phyloP scores from a whole-genome alignment of 30 jellyfish, hydroid and myxozoan genomes.

The Aurelia sp. region DNA sequence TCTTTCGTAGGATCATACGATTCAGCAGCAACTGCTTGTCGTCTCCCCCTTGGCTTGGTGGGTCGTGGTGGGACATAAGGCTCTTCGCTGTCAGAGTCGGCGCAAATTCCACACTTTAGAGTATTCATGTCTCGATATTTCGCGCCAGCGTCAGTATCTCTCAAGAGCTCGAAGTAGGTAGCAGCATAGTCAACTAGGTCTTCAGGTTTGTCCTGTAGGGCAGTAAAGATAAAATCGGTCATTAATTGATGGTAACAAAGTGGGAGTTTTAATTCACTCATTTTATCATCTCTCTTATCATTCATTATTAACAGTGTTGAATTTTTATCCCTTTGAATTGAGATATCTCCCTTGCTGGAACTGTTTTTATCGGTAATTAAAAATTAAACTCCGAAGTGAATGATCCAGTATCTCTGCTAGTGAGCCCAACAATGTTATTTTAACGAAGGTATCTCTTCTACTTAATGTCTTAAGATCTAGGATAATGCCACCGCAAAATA shows the following conservation, averaged over 20 bases:
- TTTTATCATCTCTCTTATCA: neutral
- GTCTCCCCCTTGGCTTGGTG: constrained; percentile 83
- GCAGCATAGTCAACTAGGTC: constrained; percentile 80
- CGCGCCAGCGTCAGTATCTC: constrained; percentile 60
- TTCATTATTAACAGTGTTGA: too few relatives aligned
- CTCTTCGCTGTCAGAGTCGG: constrained; percentile 72
- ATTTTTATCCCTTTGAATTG: too few relatives aligned
- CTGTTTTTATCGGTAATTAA: too few relatives aligned
- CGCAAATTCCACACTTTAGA: neutral
- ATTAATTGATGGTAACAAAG: constrained; percentile 50
- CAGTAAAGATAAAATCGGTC: constrained; percentile 66
- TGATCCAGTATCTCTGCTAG: too few relatives aligned
- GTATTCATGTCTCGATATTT: constrained; percentile 39
- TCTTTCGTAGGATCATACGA: constrained; percentile 94
- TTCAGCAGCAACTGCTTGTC: constrained; percentile 99
- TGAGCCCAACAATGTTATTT: too few relatives aligned
- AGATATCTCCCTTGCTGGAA: too few relatives aligned
- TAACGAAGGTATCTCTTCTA: too few relatives aligned
- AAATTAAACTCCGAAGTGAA: too few relatives aligned
- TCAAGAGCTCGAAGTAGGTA: constrained; percentile 47
- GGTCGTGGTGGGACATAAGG: constrained; percentile 93
- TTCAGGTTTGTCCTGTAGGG: constrained; percentile 84
- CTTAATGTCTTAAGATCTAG: too few relatives aligned
- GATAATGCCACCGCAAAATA: too few relatives aligned
- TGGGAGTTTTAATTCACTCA: constrained; percentile 59